Percentiles rank a stretch among this genome's conserved stretches.
phyloP scores from a whole-genome alignment of 2,797 vertebrate genomes.

The Spea hammondii region DNA sequence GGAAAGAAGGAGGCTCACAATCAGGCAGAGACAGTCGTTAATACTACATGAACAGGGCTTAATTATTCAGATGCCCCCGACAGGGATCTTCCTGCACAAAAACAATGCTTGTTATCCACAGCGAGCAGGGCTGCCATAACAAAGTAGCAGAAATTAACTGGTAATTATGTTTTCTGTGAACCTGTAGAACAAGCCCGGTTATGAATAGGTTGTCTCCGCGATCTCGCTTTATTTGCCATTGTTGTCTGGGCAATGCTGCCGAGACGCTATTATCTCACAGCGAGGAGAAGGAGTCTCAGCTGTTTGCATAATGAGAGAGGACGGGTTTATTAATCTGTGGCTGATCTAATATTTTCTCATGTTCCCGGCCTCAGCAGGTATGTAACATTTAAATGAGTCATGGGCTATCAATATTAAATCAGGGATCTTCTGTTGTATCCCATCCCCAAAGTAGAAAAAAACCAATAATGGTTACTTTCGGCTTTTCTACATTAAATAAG shows the following conservation, averaged over 20 bases:
- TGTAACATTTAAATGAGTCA: slow-evolving; percentile 27
- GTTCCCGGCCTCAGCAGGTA: slow-evolving; percentile 3
- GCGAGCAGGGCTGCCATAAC: slow-evolving; percentile 19
- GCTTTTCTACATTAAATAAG: neutral
- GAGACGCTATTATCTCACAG: slow-evolving; percentile 30
- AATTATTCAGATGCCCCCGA: too few relatives aligned
- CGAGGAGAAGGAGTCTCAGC: slow-evolving; percentile 30
- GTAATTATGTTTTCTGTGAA: slow-evolving; percentile 15
- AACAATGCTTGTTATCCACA: neutral
- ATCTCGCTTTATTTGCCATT: slow-evolving; percentile 5
- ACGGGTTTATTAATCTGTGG: slow-evolving; percentile 38
- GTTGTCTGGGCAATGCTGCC: slow-evolving; percentile 23
- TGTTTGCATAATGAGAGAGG: slow-evolving; percentile 33
- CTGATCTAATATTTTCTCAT: slow-evolving; percentile 35
- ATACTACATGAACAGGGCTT: too few relatives aligned
- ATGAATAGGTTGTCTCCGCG: slow-evolving; percentile 28
- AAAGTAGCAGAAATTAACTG: slow-evolving; percentile 33
- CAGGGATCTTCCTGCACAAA: too few relatives aligned
- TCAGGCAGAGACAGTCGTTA: too few relatives aligned
- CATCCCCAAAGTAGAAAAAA: neutral
- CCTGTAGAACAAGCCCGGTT: slow-evolving; percentile 7
- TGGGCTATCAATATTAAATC: slow-evolving; percentile 9
- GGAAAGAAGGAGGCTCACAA: too few relatives aligned
- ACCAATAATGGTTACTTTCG: neutral
- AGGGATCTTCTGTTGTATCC: neutral